Evolutionary conservation across 1,140 invertebrate species (phyloP), one percentile per base, ranked within the genome.

Genomic region (Onthophagus taurus): DNA sequence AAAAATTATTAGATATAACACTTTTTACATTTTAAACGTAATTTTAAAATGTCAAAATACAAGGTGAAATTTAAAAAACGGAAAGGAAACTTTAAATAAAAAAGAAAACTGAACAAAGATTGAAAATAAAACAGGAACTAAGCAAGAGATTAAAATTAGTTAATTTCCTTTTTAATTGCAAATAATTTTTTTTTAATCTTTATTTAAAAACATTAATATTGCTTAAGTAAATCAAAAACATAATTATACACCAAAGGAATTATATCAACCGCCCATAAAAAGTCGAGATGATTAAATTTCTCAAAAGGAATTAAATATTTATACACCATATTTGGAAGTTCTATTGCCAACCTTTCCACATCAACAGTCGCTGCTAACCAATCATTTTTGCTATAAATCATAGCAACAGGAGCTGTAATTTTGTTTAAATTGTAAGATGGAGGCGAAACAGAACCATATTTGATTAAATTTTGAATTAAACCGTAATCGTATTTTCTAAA

Each of bases 401-500:
- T 55, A 34, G 66, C 61, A 3, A 72, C 64, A 5, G 77, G 76
- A 31, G 72, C 67, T 7, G 63, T 71, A 14, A 83, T 71, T 30
- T 73, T 74, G 12, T 60, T 51, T 7, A 76, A 49, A 29, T 72
- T 58, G 52, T 77, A 77, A 7, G 60, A 52, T 1, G 74, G 72
- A 18, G 75, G 72, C 1, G 12, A 23, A 11, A 49, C 16, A 7
- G 21, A 31, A 3, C 46, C 45, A 42, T 56, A 51, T 9, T 30
- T 21, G 31, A 43, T 16, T 18, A 49, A 16, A 36, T 50, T 52
- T 16, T 17, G 51, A 62, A 3, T 59, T 21, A 56, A 50, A 6
- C 79, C 79, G 37, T 73, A 70, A 59, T 86, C 78, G 45, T 72
- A 85, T 49, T 78, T 72, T 31, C 68, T 64, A 51, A 82, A 26